A percentile compares a stretch with the other conserved stretches of the same genome.
phyloP scores from a whole-genome alignment of 1,140 invertebrate species.

The Conopomorpha cramerella region DNA sequence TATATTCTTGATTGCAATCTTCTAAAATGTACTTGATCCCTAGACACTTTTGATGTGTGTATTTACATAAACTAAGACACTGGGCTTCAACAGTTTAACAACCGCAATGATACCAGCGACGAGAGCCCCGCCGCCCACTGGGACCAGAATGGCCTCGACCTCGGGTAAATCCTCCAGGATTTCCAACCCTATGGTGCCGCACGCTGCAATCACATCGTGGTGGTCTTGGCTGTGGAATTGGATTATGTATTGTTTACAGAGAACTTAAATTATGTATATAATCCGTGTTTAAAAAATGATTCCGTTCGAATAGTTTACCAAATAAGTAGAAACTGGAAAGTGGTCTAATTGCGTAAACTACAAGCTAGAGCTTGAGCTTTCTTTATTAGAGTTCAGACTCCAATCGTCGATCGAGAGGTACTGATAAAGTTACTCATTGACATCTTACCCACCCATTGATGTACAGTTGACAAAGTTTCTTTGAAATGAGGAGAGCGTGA shows the following conservation, averaged over 20 bases:
- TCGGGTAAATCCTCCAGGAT: constrained; percentile 64
- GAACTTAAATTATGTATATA: too few relatives aligned
- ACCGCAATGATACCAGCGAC: constrained; percentile 67
- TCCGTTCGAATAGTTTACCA: too few relatives aligned
- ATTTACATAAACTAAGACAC: constrained; percentile 21
- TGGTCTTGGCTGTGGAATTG: constrained; percentile 71
- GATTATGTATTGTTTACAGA: too few relatives aligned
- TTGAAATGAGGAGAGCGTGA: constrained; percentile 8
- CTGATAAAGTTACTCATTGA: too few relatives aligned
- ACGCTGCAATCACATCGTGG: constrained; percentile 68
- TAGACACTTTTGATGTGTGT: too few relatives aligned
- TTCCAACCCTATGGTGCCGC: constrained; percentile 72
- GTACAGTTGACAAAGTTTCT: constrained; percentile 6
- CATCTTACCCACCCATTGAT: constrained; percentile 13
- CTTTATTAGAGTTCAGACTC: too few relatives aligned
- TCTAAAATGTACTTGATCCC: too few relatives aligned
- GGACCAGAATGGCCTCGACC: constrained; percentile 56
- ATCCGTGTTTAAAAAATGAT: too few relatives aligned
- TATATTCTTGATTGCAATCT: too few relatives aligned
- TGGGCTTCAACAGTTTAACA: constrained; percentile 64
- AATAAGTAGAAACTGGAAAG: too few relatives aligned
- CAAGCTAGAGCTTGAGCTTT: too few relatives aligned
- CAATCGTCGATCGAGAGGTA: too few relatives aligned
- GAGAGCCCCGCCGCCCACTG: constrained; percentile 68
- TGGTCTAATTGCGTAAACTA: constrained; percentile 56